phyloP scores from a whole-genome alignment of 2,113 vertebrate genomes.

The Delphinapterus leucas region DNA sequence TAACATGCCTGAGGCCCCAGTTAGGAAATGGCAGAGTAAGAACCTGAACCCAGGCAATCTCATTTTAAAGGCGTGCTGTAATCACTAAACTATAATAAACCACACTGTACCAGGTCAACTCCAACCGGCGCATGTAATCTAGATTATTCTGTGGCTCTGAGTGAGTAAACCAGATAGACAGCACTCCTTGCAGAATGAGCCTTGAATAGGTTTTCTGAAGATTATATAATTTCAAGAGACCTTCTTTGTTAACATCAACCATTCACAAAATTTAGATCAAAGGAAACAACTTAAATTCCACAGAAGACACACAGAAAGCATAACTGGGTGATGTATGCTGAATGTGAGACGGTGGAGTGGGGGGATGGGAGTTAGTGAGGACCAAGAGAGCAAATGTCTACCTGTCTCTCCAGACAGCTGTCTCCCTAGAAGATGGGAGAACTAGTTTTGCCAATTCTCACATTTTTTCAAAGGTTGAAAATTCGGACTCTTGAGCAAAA shows the following conservation, averaged over 20 bases:
- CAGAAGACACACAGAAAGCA: neutral
- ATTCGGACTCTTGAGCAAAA: neutral
- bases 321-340: neutral
- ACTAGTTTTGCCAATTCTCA: neutral
- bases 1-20: neutral
- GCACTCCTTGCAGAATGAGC: neutral
- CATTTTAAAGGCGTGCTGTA: neutral
- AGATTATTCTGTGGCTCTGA: neutral
- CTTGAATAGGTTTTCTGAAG: neutral
- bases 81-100: neutral
- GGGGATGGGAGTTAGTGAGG: accelerated
- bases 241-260: neutral
- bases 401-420: neutral
- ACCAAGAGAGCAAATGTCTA: neutral
- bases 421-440: neutral
- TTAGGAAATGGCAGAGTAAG: neutral
- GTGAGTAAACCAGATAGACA: neutral
- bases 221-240: neutral
- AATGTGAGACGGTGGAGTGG: neutral
- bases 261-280: constrained; percentile 11
- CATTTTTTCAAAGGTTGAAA: constrained; percentile 25
- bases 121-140: neutral
- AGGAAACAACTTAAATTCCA: neutral
- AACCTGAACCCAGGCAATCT: neutral
- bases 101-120: neutral